Evolutionary conservation across 2,797 vertebrate species (phyloP).

Genomic region (Melanotaenia boesemani): DNA sequence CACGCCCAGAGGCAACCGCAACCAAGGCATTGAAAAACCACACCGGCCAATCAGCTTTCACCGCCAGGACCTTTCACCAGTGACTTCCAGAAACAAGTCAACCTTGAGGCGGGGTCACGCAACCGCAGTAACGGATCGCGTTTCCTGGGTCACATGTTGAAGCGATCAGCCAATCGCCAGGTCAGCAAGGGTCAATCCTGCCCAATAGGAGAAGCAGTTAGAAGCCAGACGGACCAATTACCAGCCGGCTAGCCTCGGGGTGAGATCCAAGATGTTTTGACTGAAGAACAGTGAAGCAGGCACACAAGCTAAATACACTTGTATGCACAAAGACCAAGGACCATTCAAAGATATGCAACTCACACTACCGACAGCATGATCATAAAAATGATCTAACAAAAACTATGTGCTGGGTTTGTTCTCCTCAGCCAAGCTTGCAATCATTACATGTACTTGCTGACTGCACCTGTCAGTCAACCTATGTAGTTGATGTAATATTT

Average conservation of each 20-base stretch:
- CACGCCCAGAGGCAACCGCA: slow-evolving; percentile 72
- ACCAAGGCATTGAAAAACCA: slow-evolving; percentile 53
- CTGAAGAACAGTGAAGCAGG: slow-evolving; percentile 44
- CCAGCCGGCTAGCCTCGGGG: slow-evolving; percentile 84
- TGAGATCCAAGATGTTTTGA: slow-evolving; percentile 63
- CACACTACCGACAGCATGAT: neutral
- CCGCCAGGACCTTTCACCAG: slow-evolving; percentile 61
- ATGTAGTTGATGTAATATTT: neutral
- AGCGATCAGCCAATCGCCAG: slow-evolving; percentile 83
- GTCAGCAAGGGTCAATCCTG: slow-evolving; percentile 83
- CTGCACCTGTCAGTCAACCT: neutral
- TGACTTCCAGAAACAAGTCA: slow-evolving; percentile 66
- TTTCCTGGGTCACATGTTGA: slow-evolving; percentile 81
- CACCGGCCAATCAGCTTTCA: slow-evolving; percentile 70
- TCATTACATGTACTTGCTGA: neutral
- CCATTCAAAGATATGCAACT: neutral
- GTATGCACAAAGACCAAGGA: slow-evolving; percentile 26
- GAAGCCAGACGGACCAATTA: slow-evolving; percentile 84
- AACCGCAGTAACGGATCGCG: slow-evolving; percentile 58
- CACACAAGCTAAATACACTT: slow-evolving; percentile 7
- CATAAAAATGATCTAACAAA: slow-evolving; percentile 1
- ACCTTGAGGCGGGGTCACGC: slow-evolving; percentile 74
- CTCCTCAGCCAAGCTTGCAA: neutral
- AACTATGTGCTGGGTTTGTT: neutral
- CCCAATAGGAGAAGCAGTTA: slow-evolving; percentile 87